A percentile compares a stretch with the other conserved stretches of the same genome.
These are phyloP conservation scores for Xestoiulus laeticollis DNA, from an alignment of 2,888 invertebrate genomes.

Conservation along the genomic window DNA sequence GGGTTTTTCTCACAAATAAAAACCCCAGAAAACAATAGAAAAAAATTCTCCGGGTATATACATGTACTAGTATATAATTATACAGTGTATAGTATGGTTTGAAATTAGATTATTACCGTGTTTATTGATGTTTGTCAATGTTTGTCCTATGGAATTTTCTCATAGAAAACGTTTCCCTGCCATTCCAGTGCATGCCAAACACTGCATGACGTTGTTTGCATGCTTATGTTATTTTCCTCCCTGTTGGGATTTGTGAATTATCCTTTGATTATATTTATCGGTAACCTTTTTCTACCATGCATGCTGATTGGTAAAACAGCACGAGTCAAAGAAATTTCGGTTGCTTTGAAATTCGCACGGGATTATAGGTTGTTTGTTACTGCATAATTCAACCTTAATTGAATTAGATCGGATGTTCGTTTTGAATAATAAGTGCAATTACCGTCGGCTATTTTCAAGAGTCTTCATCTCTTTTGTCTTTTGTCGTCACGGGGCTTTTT, in stretches of 20 bases:
- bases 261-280: neutral
- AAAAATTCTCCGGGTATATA: too few species aligned
- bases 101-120: too few species aligned
- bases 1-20: too few species aligned
- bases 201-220: neutral
- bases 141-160: too few species aligned
- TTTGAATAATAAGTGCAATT: conserved; percentile 34
- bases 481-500: neutral
- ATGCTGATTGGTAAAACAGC: too few species aligned
- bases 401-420: conserved; percentile 11
- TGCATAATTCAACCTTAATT: conserved; percentile 5
- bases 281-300: neutral
- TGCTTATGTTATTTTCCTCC: neutral
- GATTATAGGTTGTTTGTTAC: neutral
- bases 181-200: neutral
- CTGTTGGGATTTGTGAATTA: neutral
- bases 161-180: too few species aligned
- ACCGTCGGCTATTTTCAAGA: conserved; percentile 18
- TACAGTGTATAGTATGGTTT: too few species aligned
- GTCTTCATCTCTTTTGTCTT: neutral
- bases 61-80: too few species aligned
- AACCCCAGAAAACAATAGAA: too few species aligned
- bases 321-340: neutral
- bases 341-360: neutral
- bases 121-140: too few species aligned